Percentiles rank a stretch among this genome's conserved stretches.
Evolutionary conservation across 2,797 vertebrate genomes (phyloP).

Genomic region (Coluber constrictor): DNA sequence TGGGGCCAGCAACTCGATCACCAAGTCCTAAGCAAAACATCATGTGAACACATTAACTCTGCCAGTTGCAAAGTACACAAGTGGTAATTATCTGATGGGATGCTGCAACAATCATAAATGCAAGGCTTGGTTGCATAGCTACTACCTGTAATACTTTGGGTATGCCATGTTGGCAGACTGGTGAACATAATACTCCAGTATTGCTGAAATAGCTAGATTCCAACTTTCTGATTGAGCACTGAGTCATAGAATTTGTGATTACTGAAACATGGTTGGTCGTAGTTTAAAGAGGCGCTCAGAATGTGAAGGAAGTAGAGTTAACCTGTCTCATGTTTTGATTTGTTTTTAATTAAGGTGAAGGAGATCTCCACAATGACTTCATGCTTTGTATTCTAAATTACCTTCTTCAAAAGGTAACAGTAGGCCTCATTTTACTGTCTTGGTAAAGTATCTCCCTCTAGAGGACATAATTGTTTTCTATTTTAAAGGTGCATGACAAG

Average conservation of each 20-base stretch:
- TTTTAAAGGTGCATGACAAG: not conserved
- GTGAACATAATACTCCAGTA: not conserved
- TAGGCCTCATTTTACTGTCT: not conserved
- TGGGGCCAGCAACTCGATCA: not conserved
- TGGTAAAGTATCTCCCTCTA: not conserved
- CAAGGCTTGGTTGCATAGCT: not conserved
- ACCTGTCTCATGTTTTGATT: not conserved
- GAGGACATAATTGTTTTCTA: not conserved
- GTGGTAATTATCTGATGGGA: not conserved
- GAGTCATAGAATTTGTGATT: not conserved
- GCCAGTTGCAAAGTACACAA: not conserved
- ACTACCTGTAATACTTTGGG: not conserved
- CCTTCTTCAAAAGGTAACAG: not conserved
- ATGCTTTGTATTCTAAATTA: not conserved
- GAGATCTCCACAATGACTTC: not conserved
- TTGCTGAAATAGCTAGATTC: not conserved
- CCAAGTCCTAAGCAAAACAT: not conserved
- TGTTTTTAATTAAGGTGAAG: not conserved
- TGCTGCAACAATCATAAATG: not conserved
- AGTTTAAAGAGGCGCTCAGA: not conserved
- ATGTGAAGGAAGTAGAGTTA: not conserved
- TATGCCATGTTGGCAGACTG: not conserved
- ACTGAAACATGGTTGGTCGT: not conserved
- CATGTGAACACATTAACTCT: not conserved
- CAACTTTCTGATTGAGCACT: not conserved